Base-by-base conservation (phyloP, 2,797 vertebrate species). In the Bradypus variegatus region DNA sequence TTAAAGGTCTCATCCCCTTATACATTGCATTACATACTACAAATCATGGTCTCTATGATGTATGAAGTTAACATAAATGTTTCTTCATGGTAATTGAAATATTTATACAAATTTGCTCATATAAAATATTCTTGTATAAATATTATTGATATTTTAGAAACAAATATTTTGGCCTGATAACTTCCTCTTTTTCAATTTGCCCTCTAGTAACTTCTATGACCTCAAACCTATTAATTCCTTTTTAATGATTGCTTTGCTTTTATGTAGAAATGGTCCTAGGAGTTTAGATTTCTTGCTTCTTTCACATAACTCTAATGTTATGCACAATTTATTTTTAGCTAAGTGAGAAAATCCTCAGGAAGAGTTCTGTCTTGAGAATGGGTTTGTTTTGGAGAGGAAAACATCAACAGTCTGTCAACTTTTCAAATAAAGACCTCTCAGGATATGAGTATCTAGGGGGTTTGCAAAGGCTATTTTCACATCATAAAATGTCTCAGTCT, bases 391-490 rank as follows among this genome's bases (percentile, higher is more conserved):
- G 70, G 70, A 36, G 48, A 72, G 48, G 89, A 96, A 94, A 92
- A 92, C 76, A 83, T 88, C 69, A 95, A 60, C 64, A 92, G 91
- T 29, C 72, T 79, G 80, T 92, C 83, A 95, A 19, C n/a, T 96
- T 95, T 95, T 92, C 89, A 64, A 95, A 81, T 86, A 94, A 96
- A 94, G 85, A 91, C 60, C 55, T 90, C 85, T 88, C 89, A 87
- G 92, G 77, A 21, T 86, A 86, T 93, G 93, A 95, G 53, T 38
- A 93, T 93, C 90, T 93, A 82, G 73, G 90, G 92, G 83, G 77
- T 96, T 88, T 38, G 72, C 84, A 84, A 94, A 96, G 38, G 86
- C 89, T 94, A 92, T 97, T 97, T 97, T 96, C 96, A 96, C 93
- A 77, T 97, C 78, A 95, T 97, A 96, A 97, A 96, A 95, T 88